Conservation (phyloP, 2,888 invertebrate species). For the Listrodromus nycthemerus region DNA sequence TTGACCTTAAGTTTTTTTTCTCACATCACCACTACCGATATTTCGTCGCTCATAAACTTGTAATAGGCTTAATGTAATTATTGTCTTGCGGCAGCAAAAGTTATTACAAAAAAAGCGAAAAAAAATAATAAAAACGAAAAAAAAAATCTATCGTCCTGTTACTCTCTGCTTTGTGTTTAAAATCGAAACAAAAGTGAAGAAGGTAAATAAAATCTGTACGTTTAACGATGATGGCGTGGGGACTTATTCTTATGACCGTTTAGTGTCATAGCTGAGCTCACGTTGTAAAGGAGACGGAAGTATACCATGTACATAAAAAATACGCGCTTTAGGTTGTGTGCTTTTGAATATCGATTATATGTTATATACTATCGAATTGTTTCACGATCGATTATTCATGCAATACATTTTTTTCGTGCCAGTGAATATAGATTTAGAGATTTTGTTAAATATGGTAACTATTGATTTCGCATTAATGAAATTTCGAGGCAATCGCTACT, state of each 20-base stretch:
- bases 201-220: constrained; percentile 11
- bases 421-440: constrained; percentile 37
- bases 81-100: constrained; percentile 28
- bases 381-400: constrained; percentile 58
- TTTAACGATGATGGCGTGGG: constrained; percentile 50
- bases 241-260: constrained; percentile 62
- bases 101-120: constrained; percentile 5
- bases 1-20: not conserved
- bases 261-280: constrained; percentile 54
- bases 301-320: constrained; percentile 33
- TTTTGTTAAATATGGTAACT: constrained; percentile 31
- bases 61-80: constrained; percentile 35
- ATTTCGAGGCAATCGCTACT: not conserved
- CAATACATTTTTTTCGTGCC: constrained; percentile 54
- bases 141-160: constrained; percentile 31
- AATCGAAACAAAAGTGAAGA: constrained; percentile 21
- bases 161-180: constrained; percentile 20
- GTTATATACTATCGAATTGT: constrained; percentile 61
- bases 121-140: not conserved
- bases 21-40: constrained; percentile 27
- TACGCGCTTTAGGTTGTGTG: constrained; percentile 74
- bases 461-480: not conserved
- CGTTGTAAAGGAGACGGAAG: constrained; percentile 61
- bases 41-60: constrained; percentile 44
- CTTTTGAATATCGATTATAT: constrained; percentile 75